Conservation (phyloP, 64 coral and sea anemone species). For the Pocillopora damicornis region DNA sequence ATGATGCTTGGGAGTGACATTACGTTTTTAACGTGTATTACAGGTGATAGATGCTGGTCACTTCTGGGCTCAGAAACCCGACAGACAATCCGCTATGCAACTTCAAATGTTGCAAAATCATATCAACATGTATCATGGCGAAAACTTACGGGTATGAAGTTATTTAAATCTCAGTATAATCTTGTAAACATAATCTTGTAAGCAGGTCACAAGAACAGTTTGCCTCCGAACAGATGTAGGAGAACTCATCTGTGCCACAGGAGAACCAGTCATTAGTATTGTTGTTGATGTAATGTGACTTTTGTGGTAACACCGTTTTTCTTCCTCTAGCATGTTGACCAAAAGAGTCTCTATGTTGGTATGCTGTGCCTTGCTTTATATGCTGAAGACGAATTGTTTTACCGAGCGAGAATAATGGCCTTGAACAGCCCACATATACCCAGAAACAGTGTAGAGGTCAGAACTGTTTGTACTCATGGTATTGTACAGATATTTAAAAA, state of each 20-base stretch:
- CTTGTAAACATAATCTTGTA: background rate
- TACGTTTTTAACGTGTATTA: background rate
- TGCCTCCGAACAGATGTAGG: no score
- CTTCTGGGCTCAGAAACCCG: conserved; percentile 87
- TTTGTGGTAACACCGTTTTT: background rate
- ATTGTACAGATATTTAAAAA: no score
- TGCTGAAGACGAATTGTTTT: conserved; percentile 63
- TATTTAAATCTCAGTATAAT: background rate
- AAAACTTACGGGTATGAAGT: conserved; percentile 32
- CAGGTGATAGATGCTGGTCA: conserved; percentile 91
- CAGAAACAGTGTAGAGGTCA: conserved; percentile 49
- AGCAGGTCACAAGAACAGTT: no score
- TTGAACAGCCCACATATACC: background rate
- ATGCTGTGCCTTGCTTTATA: conserved; percentile 67
- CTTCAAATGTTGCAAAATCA: conserved; percentile 46
- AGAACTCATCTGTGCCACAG: no score
- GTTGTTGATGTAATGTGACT: no score
- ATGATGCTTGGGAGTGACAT: no score
- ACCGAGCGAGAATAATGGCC: conserved; percentile 65
- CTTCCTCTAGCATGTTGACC: conserved; percentile 3
- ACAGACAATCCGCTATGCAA: conserved; percentile 56
- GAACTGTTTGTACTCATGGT: no score
- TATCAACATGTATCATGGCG: conserved; percentile 58
- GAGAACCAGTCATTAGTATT: no score
- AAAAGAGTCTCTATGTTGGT: conserved; percentile 36